phyloP scores from a whole-genome alignment of 2,113 vertebrate genomes.

The Toxostoma redivivum region DNA sequence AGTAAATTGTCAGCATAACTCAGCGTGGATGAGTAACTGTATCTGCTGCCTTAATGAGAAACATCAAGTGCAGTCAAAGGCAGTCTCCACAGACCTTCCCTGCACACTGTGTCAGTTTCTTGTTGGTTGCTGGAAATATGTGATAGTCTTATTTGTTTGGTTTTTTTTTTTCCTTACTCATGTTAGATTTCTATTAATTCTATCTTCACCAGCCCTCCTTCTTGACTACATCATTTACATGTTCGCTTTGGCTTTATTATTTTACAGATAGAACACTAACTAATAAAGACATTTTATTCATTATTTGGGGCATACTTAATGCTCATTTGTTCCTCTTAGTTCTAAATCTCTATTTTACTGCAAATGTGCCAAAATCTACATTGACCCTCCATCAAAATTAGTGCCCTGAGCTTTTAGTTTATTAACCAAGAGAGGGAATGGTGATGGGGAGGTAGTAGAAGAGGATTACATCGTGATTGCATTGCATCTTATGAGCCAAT shows the following conservation, averaged over 20 bases:
- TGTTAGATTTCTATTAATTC: not conserved
- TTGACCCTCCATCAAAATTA: not conserved
- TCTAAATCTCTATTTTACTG: not conserved
- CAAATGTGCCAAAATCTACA: not conserved
- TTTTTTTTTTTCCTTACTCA: not conserved
- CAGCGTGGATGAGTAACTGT: not conserved
- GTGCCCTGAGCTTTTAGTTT: not conserved
- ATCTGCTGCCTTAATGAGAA: not conserved
- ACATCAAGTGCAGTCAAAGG: not conserved
- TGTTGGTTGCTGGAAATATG: not conserved
- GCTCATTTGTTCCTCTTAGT: not conserved
- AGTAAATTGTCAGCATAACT: not conserved
- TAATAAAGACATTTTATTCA: not conserved
- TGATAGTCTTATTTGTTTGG: not conserved
- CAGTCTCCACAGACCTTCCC: not conserved
- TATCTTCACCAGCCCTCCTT: not conserved
- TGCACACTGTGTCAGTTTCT: not conserved
- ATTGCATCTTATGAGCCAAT: not conserved
- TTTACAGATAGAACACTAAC: not conserved
- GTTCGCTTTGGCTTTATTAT: not conserved
- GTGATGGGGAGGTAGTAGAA: not conserved
- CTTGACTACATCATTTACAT: not conserved
- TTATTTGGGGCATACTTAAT: not conserved
- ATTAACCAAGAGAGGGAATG: not conserved
- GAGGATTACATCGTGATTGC: rapidly evolving